Evolutionary conservation across 1,140 invertebrate species (phyloP), one percentile per base, ranked within the genome.

Genomic region (Brachionus rotundiformis): DNA sequence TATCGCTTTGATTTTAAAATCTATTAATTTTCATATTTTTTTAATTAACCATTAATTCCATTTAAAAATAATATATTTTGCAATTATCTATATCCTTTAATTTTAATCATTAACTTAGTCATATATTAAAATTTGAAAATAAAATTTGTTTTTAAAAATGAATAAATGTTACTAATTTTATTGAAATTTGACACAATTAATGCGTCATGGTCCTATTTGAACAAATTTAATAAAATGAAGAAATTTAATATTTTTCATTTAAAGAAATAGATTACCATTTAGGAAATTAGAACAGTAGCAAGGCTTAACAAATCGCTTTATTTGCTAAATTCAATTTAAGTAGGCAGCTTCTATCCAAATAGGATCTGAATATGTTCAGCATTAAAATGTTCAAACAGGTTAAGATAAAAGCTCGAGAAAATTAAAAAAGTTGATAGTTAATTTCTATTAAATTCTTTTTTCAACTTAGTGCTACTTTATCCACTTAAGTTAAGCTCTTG

Each of bases 401-500:
- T 65, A 29, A 31, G 31, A 31, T 65, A 23, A 31, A 65, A 29
- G 13, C 31, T 31, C 25, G 10, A 27, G 31, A 65, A 65, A 10
- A 65, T 65, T 65, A 11, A n/a, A 65, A 29, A 19, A 65, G 23
- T 11, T 31, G 13, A 65, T 65, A 65, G 31, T 8, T 65, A 13
- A 31, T 65, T 65, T 65, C 31, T 65, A 31, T 65, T 65, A 31
- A 65, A 29, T 11, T 29, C n/a, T n/a, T n/a, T 59, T 59, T 59
- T 54, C 47, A 54, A 19, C 47, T 54, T 23, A 54, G 19, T 54
- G 16, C 47, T 54, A 16, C 47, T 54, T 23, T 54, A 54, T 54
- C 19, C n/a, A 19, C 47, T 19, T 8, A 19, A 54, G 47, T 16
- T 54, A 54, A 54, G n/a, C 4, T 54, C 47, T 54, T 54, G 47